Conservation (phyloP, 2,888 invertebrate species). For the Steinernema carpocapsae region DNA sequence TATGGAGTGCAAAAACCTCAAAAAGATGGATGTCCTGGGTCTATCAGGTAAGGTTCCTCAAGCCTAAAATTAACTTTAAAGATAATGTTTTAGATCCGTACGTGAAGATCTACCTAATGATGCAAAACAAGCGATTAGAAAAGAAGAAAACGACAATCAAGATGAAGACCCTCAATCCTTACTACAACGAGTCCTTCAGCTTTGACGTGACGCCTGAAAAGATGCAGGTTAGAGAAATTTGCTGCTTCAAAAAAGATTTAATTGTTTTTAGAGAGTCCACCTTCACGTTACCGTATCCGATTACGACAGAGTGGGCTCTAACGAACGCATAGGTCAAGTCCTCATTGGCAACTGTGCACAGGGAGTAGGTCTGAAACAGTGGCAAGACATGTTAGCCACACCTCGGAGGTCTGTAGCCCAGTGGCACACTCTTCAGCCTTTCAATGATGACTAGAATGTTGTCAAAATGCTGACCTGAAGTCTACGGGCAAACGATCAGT, state of each 20-base stretch:
- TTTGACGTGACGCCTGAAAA: conserved; percentile 99
- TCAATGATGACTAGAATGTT: conserved; percentile 75
- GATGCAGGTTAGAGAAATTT: conserved; percentile 82
- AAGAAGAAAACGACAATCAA: conserved; percentile 99
- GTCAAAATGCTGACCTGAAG: background rate
- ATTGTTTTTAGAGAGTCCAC: conserved; percentile 86
- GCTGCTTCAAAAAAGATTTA: background rate
- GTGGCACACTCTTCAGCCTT: conserved; percentile 99
- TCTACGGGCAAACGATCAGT: conserved; percentile 4
- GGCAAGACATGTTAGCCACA: conserved; percentile 99
- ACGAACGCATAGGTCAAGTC: conserved; percentile 97
- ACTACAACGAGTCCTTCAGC: conserved; percentile 99
- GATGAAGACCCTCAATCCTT: conserved; percentile 99
- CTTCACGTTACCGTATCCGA: conserved; percentile 98
- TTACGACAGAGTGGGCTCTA: conserved; percentile 99
- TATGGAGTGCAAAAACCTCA: conserved; percentile 97
- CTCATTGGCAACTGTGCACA: conserved; percentile 95
- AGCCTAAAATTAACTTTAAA: background rate
- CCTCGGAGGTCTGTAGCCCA: conserved; percentile 98
- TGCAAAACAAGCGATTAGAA: conserved; percentile 98
- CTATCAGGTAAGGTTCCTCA: conserved; percentile 80
- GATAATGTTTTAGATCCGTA: conserved; percentile 81
- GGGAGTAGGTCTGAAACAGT: conserved; percentile 77
- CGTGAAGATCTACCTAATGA: conserved; percentile 99
- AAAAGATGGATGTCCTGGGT: conserved; percentile 99